Percentiles rank a stretch among this genome's conserved stretches.
These are phyloP conservation scores for Chrysochloris asiatica DNA, from an alignment of 2,113 vertebrate genomes.

Conservation along the genomic window DNA sequence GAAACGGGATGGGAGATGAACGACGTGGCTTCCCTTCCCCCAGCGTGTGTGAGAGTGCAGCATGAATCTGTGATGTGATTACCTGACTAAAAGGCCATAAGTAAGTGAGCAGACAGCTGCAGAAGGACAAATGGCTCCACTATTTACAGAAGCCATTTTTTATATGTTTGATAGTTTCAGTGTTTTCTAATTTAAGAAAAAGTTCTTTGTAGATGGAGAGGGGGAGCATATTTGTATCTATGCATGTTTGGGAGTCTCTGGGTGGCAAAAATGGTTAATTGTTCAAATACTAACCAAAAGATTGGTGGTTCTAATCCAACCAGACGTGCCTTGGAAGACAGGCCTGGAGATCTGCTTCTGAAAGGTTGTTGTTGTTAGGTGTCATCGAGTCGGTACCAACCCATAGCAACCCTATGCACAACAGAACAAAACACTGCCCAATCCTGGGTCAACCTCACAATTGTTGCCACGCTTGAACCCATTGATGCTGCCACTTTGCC, in stretches of 20 bases:
- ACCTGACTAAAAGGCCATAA: not conserved
- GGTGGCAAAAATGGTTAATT: not conserved
- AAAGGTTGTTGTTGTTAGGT: too few relatives aligned
- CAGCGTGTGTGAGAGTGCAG: rapidly evolving
- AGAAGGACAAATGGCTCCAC: not conserved
- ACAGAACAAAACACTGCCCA: too few relatives aligned
- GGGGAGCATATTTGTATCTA: not conserved
- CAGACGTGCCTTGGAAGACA: not conserved
- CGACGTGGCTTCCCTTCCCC: not conserved
- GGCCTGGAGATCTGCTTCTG: not conserved
- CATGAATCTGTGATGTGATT: not conserved
- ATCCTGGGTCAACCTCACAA: too few relatives aligned
- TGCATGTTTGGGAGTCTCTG: not conserved
- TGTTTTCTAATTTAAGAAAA: constrained; percentile 11
- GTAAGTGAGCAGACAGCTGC: not conserved
- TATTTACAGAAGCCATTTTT: not conserved
- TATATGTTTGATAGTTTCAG: not conserved
- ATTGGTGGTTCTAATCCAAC: not conserved
- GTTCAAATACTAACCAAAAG: not conserved
- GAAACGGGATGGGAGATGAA: not conserved
- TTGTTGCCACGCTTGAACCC: too few relatives aligned
- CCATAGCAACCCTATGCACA: too few relatives aligned
- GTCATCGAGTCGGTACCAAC: too few relatives aligned
- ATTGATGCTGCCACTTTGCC: too few relatives aligned
- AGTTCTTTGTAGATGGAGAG: not conserved